Conservation (phyloP, 2,113 vertebrate genomes). For the Varanus komodoensis region DNA sequence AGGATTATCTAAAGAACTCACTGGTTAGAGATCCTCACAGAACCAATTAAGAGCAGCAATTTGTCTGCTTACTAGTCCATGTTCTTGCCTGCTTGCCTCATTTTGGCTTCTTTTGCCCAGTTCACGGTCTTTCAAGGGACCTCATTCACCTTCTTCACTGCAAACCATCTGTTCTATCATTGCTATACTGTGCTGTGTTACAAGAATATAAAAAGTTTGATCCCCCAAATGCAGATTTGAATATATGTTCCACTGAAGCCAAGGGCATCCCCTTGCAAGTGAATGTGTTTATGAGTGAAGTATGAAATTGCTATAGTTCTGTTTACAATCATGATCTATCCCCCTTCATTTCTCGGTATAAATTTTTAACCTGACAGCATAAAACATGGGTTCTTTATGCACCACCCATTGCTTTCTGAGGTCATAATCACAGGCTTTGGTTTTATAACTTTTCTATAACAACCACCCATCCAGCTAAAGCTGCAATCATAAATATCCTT, state of each 20-base stretch:
- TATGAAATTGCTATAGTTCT: neutral
- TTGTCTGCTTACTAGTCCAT: neutral
- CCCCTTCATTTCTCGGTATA: neutral
- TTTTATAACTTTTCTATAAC: conserved; percentile 28
- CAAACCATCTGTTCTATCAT: neutral
- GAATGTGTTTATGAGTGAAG: neutral
- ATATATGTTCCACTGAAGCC: neutral
- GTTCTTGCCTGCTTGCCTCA: neutral
- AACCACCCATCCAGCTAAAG: conserved; percentile 38
- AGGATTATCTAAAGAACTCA: neutral
- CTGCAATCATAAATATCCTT: neutral
- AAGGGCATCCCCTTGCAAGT: neutral
- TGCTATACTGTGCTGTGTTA: neutral
- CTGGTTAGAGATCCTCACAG: neutral
- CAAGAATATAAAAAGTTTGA: neutral
- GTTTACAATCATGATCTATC: neutral
- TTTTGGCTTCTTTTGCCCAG: neutral
- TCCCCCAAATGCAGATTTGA: neutral
- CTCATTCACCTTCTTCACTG: neutral
- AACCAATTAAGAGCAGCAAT: neutral
- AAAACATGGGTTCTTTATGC: conserved; percentile 40
- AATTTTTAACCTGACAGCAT: conserved; percentile 18
- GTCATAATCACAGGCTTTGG: conserved; percentile 16
- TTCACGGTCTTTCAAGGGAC: neutral
- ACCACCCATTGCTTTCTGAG: conserved; percentile 38